These are phyloP conservation scores for Saguinus imperator DNA, from an alignment of 2,113 vertebrate species.

Conservation along the genomic window DNA sequence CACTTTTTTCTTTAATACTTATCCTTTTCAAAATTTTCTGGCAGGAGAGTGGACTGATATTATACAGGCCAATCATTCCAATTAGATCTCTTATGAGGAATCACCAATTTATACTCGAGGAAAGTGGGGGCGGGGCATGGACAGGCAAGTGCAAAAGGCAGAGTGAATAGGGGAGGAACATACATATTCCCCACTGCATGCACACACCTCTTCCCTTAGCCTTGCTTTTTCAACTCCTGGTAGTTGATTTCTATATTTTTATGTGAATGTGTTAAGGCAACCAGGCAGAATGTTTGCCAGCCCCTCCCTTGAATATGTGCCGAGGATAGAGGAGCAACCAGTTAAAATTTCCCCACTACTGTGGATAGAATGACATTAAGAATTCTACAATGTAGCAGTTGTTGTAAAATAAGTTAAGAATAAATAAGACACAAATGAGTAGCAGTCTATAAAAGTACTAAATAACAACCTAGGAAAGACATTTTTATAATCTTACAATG, in stretches of 20 bases:
- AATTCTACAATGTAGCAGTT: background rate
- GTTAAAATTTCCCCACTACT: background rate
- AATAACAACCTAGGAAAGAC: background rate
- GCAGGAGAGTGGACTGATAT: background rate
- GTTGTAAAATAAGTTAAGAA: slow-evolving; percentile 26
- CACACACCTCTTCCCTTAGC: background rate
- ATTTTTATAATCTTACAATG: background rate
- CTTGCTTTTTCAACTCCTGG: too few species aligned
- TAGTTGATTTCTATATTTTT: too few species aligned
- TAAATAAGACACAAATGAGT: background rate
- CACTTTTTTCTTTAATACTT: background rate
- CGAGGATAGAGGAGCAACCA: background rate
- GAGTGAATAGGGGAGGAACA: background rate
- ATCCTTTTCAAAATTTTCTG: background rate
- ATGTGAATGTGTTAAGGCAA: background rate
- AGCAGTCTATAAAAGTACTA: background rate
- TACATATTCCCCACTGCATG: too few species aligned
- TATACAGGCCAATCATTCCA: background rate
- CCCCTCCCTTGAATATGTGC: background rate
- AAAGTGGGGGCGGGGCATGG: background rate
- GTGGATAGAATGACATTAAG: background rate
- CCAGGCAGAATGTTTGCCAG: background rate
- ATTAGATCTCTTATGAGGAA: background rate
- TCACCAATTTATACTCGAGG: background rate
- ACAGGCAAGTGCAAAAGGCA: background rate